Evolutionary conservation across 1,140 invertebrate species (phyloP), one percentile per base, ranked within the genome.

Genomic region (Octopus bimaculoides): DNA sequence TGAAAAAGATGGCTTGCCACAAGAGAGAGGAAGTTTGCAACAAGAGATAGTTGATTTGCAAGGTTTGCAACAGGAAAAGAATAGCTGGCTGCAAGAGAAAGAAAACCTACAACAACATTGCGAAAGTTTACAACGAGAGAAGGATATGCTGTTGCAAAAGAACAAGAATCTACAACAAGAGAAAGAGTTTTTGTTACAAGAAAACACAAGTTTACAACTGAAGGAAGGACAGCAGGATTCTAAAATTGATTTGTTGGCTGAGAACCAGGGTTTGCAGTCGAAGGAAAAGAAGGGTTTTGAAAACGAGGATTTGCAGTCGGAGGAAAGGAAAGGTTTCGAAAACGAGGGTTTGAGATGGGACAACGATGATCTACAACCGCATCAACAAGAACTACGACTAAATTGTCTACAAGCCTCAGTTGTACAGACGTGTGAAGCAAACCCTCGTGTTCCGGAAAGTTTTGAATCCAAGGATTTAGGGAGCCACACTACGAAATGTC

Each of bases 121-220:
- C 26, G 26, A 41, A 41, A 78, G 71, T 41, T 74, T 79, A 66
- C 14, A 77, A 8, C 75, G 69, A 54, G 78, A 81, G 26, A 74
- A 79, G 4, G 56, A 77, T 20, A 61, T 74, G 52, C 55, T 7
- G 54, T 14, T 53, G 9, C 73, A 52, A 52, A 61, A 75, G 20
- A 54, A 52, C 17, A 17, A 5, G 17, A 56, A 10, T 20, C 12
- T 12, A 61, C 41, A 20, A 12, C 56, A 77, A 52, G 9, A 52
- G 54, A 75, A n/a, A 61, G 7, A 52, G 26, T 52, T 41, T 78
- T 56, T 54, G 66, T 61, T 56, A 26, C 52, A 54, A 66, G 41
- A 78, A 12, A 41, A 56, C 3, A 41, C 26, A 41, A 41, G 26
- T 41, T 41, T 41, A 41, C 26, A 79, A 53, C 26, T 71, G 66